Conservation (phyloP, 2,797 vertebrate species). For the Sorex maritimensis region DNA sequence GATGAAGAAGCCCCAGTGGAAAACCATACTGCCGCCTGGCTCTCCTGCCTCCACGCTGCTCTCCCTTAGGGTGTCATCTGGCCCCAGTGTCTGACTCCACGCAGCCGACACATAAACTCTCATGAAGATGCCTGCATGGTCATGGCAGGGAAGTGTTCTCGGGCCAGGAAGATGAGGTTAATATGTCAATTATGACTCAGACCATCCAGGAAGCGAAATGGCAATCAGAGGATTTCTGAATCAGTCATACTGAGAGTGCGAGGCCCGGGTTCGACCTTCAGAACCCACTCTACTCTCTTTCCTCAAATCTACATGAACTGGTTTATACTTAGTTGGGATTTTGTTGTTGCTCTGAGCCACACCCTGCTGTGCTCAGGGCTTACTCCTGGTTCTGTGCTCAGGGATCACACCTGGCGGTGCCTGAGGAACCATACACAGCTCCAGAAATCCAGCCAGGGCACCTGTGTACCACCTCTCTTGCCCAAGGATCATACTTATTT, state of each 20-base stretch:
- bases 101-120: neutral
- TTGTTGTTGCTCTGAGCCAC: no score
- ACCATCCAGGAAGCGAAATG: neutral
- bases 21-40: neutral
- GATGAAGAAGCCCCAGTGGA: no score
- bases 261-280: no score
- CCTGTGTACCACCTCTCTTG: neutral
- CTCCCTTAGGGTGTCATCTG: neutral
- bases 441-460: neutral
- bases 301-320: neutral
- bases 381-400: no score
- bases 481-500: neutral
- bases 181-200: neutral
- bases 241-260: neutral
- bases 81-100: neutral
- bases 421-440: no score
- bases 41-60: neutral
- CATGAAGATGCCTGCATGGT: neutral
- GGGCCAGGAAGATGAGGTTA: neutral
- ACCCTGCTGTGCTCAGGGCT: no score
- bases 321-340: no score
- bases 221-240: neutral
- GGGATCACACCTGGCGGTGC: no score
- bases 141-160: neutral
- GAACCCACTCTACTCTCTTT: no score